Percentiles rank a stretch among this genome's conserved stretches.
phyloP scores from a whole-genome alignment of 2,113 vertebrate genomes.

The Apteryx owenii region DNA sequence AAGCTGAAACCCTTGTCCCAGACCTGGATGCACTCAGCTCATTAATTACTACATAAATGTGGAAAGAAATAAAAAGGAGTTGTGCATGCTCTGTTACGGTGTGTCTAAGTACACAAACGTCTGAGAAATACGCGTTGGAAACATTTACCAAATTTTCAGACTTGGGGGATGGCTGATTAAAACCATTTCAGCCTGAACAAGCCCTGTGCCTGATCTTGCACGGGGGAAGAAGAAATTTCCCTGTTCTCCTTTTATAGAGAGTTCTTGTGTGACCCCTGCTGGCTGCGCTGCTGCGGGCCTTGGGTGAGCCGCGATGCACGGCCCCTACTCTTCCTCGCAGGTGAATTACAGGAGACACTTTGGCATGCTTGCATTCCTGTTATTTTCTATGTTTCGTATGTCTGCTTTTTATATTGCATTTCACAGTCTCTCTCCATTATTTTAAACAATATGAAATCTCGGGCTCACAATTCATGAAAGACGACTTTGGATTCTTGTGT shows the following conservation, averaged over 20 bases:
- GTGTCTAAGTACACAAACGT: not conserved
- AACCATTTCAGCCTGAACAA: too few species aligned
- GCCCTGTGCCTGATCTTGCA: not conserved
- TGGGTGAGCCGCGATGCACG: too few species aligned
- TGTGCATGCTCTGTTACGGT: fast-evolving
- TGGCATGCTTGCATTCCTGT: too few species aligned
- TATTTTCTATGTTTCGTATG: too few species aligned
- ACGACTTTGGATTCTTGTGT: fast-evolving
- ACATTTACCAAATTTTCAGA: fast-evolving
- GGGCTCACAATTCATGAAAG: fast-evolving
- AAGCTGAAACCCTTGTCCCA: fast-evolving
- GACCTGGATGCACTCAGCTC: fast-evolving
- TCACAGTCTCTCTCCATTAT: fast-evolving
- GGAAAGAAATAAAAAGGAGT: not conserved
- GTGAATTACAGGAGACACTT: not conserved
- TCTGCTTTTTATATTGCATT: not conserved
- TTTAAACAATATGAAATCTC: fast-evolving
- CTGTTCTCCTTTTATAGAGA: not conserved
- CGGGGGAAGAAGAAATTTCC: not conserved
- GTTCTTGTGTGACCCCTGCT: conserved; percentile 67
- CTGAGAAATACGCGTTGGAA: fast-evolving
- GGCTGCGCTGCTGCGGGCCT: not conserved
- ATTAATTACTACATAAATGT: fast-evolving
- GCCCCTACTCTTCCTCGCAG: not conserved
- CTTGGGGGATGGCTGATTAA: fast-evolving